Percentiles rank a stretch among this genome's conserved stretches.
Conservation (phyloP, 2,113 vertebrate species). For the Cairina moschata region DNA sequence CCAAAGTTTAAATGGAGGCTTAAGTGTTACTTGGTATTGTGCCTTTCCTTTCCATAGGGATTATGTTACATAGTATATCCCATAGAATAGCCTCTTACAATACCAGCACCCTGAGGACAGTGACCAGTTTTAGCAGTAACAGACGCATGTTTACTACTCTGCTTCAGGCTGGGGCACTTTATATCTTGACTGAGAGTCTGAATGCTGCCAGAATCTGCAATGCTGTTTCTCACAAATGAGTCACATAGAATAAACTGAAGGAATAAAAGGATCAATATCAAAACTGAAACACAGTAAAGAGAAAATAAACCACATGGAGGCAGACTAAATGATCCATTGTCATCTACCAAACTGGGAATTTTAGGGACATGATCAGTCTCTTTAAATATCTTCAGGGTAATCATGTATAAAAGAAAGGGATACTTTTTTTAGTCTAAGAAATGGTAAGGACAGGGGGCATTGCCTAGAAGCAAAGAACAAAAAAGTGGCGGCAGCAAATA, state of each 20-base stretch:
- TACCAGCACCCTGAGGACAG: neutral
- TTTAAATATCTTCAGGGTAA: constrained; percentile 66
- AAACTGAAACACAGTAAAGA: neutral
- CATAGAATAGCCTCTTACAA: neutral
- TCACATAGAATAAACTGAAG: neutral
- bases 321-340: neutral
- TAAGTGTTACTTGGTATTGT: neutral
- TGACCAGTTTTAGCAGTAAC: rapidly evolving
- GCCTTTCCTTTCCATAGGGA: neutral
- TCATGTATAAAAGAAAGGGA: constrained; percentile 42
- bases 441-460: constrained; percentile 25
- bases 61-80: neutral
- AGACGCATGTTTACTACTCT: neutral
- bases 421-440: constrained; percentile 56
- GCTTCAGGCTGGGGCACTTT: neutral
- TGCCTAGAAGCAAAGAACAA: constrained; percentile 45
- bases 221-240: neutral
- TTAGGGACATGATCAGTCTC: neutral
- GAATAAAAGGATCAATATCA: neutral
- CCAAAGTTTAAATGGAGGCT: neutral
- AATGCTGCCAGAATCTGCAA: neutral
- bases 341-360: constrained; percentile 25
- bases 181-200: neutral
- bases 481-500: constrained; percentile 54
- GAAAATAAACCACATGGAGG: constrained; percentile 9